phyloP scores from a whole-genome alignment of 2,113 vertebrate genomes.

The Erpornis zantholeuca region DNA sequence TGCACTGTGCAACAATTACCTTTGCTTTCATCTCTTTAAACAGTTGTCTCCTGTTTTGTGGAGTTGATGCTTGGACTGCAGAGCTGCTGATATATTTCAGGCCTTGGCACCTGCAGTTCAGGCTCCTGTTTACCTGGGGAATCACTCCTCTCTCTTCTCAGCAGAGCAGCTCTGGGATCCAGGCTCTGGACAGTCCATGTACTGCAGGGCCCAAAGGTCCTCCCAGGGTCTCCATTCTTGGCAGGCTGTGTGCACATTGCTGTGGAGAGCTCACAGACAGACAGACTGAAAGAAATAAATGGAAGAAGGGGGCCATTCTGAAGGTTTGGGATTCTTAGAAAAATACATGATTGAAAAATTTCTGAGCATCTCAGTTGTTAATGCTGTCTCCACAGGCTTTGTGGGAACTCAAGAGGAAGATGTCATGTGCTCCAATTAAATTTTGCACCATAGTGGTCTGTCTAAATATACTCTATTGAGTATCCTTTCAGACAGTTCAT shows the following conservation, averaged over 20 bases:
- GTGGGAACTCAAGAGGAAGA: not conserved
- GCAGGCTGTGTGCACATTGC: not conserved
- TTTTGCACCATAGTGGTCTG: not conserved
- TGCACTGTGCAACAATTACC: not conserved
- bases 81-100: not conserved
- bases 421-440: not conserved
- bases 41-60: not conserved
- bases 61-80: not conserved
- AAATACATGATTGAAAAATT: not conserved
- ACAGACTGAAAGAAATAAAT: not conserved
- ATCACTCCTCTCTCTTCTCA: not conserved
- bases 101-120: not conserved
- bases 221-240: not conserved
- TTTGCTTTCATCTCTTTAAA: not conserved
- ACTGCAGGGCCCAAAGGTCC: not conserved
- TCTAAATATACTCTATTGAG: conserved; percentile 38
- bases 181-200: not conserved
- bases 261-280: not conserved
- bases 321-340: not conserved
- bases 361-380: not conserved
- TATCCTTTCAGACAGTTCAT: conserved; percentile 7
- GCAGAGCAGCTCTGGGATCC: not conserved
- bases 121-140: not conserved
- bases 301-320: not conserved
- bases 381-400: not conserved